These are phyloP conservation scores for Mythimna impura DNA, from an alignment of 2,888 invertebrate genomes.

Conservation along the genomic window DNA sequence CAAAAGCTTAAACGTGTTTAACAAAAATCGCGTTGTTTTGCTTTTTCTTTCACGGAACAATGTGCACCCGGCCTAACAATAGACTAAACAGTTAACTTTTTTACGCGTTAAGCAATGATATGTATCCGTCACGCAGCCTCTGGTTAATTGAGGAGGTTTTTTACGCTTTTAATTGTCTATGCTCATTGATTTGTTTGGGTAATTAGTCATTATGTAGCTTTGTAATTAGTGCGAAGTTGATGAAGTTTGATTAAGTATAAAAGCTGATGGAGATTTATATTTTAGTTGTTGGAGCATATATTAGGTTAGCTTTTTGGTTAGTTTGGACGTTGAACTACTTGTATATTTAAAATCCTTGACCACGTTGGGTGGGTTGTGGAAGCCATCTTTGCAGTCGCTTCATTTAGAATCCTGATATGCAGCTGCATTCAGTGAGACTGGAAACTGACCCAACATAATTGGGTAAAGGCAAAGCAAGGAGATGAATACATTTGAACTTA, in stretches of 20 bases:
- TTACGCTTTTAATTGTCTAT: constrained; percentile 35
- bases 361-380: no score
- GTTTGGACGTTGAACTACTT: no score
- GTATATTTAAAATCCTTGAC: no score
- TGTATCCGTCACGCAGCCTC: constrained; percentile 59
- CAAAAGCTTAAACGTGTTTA: constrained; percentile 1
- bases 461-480: no score
- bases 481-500: no score
- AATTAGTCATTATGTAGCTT: constrained; percentile 33
- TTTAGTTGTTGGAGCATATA: background rate
- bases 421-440: no score
- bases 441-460: no score
- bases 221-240: background rate
- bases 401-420: no score
- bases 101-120: constrained; percentile 57
- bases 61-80: constrained; percentile 56
- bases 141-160: constrained; percentile 48
- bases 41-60: constrained; percentile 18
- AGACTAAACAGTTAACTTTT: constrained; percentile 62
- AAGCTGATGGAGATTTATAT: background rate
- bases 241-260: background rate
- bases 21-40: constrained; percentile 13
- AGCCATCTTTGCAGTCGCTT: no score
- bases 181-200: constrained; percentile 48
- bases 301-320: no score